Base-by-base conservation (phyloP, 2,113 vertebrate species). In the Marmota monax region DNA sequence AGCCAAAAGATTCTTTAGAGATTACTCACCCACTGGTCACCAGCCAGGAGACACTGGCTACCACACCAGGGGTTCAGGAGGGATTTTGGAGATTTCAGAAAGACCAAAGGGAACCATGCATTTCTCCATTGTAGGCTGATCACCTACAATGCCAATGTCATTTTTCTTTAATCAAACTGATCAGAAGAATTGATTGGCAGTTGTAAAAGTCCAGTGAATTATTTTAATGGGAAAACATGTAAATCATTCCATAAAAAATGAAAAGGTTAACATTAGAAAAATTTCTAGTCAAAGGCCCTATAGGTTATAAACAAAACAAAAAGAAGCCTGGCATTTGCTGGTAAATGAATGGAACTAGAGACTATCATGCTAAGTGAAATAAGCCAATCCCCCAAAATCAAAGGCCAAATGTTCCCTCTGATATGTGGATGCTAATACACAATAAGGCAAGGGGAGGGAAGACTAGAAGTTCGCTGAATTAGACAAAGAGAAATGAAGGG, bases 1-100 rank as follows among this genome's bases (percentile, higher is more conserved):
- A 32, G 17, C 34, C 77, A 25, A 34, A 94, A 97, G 92, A 96
- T 96, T 96, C 94, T 90, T 96, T 91, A 72, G 90, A 84, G 92
- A 95, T 96, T 96, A 96, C 69, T 95, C 84, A 94, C 42, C 48
- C 69, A 73, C 3, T 88, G 58, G 42, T 94, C 20, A 70, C 86
- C 65, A 95, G 74, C 94, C 82, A 96, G 86, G 23, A 73, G 70
- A 32, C 69, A 73, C 72, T 94, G 87, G n/a, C 22, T 92, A n/a
- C 53, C 91, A 94, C 93, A 65, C 45, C 56, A 58, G 25, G 61
- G 67, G 39, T 89, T 74, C 51, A 74, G n/a, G 69, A 95, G 42
- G 42, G 42, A 53, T 32, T 74, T 69, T 83, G 45, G 91, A 39
- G 39, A 78, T 80, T 83, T 95, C 85, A 88, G 78, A 91, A 86